Base-by-base conservation (phyloP, 1,140 invertebrate genomes). In the Chlorops oryzae region DNA sequence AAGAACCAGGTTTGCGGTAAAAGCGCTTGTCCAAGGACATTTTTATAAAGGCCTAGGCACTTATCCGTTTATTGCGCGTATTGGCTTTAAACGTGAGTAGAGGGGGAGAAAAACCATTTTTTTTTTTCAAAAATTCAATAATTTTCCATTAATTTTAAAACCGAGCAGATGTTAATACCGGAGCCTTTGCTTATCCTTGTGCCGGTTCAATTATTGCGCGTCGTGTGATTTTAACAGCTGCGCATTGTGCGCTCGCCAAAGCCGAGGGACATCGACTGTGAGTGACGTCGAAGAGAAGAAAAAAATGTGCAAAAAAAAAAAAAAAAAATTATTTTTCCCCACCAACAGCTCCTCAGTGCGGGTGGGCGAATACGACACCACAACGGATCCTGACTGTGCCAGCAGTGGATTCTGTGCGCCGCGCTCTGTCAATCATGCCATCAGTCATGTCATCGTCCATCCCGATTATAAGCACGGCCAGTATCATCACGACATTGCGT, bases 241-340 rank as follows among this genome's bases (percentile, higher is more conserved):
- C 83, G 2, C 84, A 86, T 58, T 87, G 84, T 65, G 82, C 82
- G 5, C 56, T 84, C 38, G 81, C 81, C 2, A 84, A 84, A 61
- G 77, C 81, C 23, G 78, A 81, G 38, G 81, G 79, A 53, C 82
- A 81, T 61, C 80, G 82, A 63, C 63, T 85, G 82, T 85, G 73
- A 80, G 78, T 63, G 59, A 41, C 2, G 2, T 18, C 15, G 10
- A 15, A 27, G 17, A 13, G 27, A 38, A 40, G 10, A 43, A 18
- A 39, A 39, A 40, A 18, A 25, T 1, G 3, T 48, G 35, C 7
- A 21, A 24, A 44, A 15, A 15, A 40, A 9, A 9, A 20, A 6
- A 40, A 18, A 3, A 41, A 32, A 28, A 49, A 12, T 22, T 28
- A 32, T 17, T 22, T 25, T 44, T 20, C 6, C 51, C 50, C 39